Percentiles rank a stretch among this genome's conserved stretches.
phyloP scores from a whole-genome alignment of 1,140 invertebrate genomes.

The Neodiprion pinetum region DNA sequence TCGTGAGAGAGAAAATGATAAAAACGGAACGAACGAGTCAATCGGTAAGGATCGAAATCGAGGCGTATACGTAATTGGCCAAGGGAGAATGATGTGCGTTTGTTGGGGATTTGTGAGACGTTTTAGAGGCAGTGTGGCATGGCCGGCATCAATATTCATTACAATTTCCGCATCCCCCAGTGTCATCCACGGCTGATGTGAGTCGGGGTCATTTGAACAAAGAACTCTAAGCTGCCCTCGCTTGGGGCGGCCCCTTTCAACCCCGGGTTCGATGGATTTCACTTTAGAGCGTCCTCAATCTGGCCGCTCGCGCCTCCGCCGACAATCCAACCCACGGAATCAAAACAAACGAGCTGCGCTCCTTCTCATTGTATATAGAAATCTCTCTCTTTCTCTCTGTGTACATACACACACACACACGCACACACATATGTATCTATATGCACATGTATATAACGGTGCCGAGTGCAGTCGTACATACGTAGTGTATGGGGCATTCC shows the following conservation, averaged over 20 bases:
- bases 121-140: too few species aligned
- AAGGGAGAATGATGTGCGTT: not conserved
- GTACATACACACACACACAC: not conserved
- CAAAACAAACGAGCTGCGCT: conserved; percentile 8
- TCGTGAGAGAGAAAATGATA: too few species aligned
- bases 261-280: conserved; percentile 8
- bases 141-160: not conserved
- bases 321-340: not conserved
- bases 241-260: not conserved
- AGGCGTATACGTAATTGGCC: not conserved
- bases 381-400: not conserved
- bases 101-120: too few species aligned
- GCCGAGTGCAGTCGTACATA: too few species aligned
- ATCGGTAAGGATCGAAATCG: too few species aligned
- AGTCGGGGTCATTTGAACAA: not conserved
- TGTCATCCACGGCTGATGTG: not conserved
- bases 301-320: not conserved
- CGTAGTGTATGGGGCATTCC: too few species aligned
- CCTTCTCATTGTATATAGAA: not conserved
- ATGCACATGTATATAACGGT: too few species aligned
- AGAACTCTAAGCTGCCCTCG: not conserved
- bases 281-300: conserved; percentile 13
- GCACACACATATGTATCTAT: too few species aligned
- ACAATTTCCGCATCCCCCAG: not conserved
- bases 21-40: too few species aligned